These are phyloP conservation scores for Argyra leucocephala DNA, from an alignment of 2,888 invertebrate genomes.

Conservation along the genomic window DNA sequence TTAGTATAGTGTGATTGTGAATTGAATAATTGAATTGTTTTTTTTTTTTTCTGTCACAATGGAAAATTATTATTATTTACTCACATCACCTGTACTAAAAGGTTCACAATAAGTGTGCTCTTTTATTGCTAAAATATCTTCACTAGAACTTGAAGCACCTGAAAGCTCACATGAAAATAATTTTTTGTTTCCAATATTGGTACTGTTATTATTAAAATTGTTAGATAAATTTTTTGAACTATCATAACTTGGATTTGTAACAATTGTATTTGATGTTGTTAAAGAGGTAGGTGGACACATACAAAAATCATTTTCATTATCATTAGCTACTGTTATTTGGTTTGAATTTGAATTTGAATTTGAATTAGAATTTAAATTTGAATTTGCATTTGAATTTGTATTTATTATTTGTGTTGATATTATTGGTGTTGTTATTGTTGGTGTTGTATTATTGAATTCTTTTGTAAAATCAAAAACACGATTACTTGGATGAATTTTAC, in stretches of 20 bases:
- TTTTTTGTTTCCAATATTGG: conserved; percentile 22
- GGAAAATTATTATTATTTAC: conserved; percentile 24
- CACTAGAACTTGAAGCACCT: conserved; percentile 27
- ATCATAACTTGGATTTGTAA: conserved; percentile 14
- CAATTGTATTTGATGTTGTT: conserved; percentile 13
- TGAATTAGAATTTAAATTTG: too few species aligned
- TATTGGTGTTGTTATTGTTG: conserved; percentile 18
- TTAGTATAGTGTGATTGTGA: too few species aligned
- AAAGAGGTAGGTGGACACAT: conserved; percentile 27
- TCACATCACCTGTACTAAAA: conserved; percentile 39
- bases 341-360: too few species aligned
- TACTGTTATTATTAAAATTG: conserved; percentile 22
- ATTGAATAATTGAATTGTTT: too few species aligned
- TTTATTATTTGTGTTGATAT: too few species aligned
- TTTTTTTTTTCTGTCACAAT: too few species aligned
- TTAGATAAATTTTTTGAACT: not conserved
- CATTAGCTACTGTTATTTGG: not conserved
- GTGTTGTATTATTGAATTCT: conserved; percentile 32
- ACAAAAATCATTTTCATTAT: conserved; percentile 34
- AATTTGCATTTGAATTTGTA: not conserved
- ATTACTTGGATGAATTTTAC: conserved; percentile 40
- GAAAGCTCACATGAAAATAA: conserved; percentile 26
- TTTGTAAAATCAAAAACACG: conserved; percentile 39
- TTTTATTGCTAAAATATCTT: conserved; percentile 37
- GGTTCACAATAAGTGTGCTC: conserved; percentile 41